Evolutionary conservation across 1,140 invertebrate species (phyloP).

Genomic region (Stegodyphus dumicola): DNA sequence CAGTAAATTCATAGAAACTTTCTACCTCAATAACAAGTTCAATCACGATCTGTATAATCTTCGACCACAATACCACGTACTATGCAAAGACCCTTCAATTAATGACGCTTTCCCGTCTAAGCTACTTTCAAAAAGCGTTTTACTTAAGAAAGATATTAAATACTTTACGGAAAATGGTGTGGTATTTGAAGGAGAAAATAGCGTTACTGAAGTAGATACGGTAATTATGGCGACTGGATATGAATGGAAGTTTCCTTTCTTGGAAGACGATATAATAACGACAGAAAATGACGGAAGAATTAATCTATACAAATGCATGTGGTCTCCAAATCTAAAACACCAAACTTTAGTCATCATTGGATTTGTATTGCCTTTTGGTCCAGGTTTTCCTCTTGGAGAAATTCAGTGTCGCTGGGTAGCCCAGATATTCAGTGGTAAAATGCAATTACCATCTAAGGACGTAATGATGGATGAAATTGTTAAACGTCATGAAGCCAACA

Average conservation of each 20-base stretch:
- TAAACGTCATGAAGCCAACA: constrained; percentile 34
- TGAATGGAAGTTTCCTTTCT: constrained; percentile 67
- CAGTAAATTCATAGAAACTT: constrained; percentile 45
- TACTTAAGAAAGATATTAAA: constrained; percentile 67
- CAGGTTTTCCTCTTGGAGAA: constrained; percentile 71
- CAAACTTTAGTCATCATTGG: constrained; percentile 71
- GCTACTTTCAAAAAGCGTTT: constrained; percentile 69
- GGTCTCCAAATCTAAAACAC: constrained; percentile 66
- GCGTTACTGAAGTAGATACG: constrained; percentile 64
- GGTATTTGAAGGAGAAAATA: constrained; percentile 65
- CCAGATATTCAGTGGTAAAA: constrained; percentile 55
- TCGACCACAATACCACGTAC: constrained; percentile 68
- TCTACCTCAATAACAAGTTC: constrained; percentile 65
- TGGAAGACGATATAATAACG: constrained; percentile 63
- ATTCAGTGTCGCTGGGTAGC: constrained; percentile 70
- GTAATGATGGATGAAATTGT: constrained; percentile 57
- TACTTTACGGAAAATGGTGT: constrained; percentile 66
- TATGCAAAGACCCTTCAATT: constrained; percentile 71
- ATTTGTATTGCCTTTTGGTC: constrained; percentile 70
- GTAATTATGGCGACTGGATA: constrained; percentile 69
- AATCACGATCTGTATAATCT: constrained; percentile 70
- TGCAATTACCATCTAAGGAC: constrained; percentile 41
- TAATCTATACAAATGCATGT: constrained; percentile 70
- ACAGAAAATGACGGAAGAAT: constrained; percentile 68
- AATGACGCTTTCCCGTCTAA: constrained; percentile 72